Evolutionary conservation across 2,888 invertebrate species (phyloP).

Genomic region (Agrilus cyanescens): DNA sequence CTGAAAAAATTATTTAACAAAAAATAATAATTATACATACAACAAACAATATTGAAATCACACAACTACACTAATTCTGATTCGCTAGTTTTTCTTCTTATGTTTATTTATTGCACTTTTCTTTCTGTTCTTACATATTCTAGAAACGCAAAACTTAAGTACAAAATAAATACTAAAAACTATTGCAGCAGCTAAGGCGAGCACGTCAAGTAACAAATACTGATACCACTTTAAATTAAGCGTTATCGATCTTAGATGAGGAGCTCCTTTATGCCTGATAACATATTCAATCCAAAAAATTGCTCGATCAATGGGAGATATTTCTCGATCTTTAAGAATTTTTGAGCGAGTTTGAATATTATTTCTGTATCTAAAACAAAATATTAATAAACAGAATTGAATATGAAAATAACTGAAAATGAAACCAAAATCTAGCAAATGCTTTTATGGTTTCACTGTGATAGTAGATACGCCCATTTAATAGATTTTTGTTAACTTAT

Average conservation of each 20-base stretch:
- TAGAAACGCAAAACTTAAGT: neutral
- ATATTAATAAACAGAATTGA: neutral
- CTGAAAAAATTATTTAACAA: too few relatives aligned
- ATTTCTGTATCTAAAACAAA: constrained; percentile 11
- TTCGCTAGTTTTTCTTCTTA: neutral
- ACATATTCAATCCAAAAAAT: constrained; percentile 22
- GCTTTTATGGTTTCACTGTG: too few relatives aligned
- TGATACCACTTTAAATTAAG: constrained; percentile 17
- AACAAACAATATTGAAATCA: too few relatives aligned
- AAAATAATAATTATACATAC: too few relatives aligned
- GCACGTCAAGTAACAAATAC: constrained; percentile 17
- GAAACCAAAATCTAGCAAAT: too few relatives aligned
- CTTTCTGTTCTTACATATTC: constrained; percentile 1
- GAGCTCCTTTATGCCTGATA: constrained; percentile 15
- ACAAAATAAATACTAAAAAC: neutral
- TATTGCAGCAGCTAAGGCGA: neutral
- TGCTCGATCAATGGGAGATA: constrained; percentile 18
- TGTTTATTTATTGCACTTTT: neutral
- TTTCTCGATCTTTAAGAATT: constrained; percentile 16
- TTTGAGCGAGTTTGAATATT: constrained; percentile 12
- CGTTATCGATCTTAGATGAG: constrained; percentile 15
- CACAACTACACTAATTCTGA: too few relatives aligned
- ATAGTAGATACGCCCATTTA: too few relatives aligned
- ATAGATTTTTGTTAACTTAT: too few relatives aligned
- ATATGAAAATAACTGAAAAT: too few relatives aligned